These are phyloP conservation scores for Pterocles orientalis DNA, from an alignment of 2,113 vertebrate genomes.

Conservation along the genomic window DNA sequence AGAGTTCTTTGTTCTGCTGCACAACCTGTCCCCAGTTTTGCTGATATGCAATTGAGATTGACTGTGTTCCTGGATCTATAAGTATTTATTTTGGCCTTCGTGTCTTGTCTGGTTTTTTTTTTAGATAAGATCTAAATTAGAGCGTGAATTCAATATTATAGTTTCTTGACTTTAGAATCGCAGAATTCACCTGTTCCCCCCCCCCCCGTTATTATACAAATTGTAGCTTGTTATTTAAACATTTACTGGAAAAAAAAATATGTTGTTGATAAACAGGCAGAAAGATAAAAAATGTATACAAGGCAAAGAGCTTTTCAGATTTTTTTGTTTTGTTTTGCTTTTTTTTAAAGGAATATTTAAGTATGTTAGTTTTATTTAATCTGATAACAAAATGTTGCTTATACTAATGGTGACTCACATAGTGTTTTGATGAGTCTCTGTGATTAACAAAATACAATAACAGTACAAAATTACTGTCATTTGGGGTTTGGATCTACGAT, in stretches of 20 bases:
- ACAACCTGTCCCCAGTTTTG: not conserved
- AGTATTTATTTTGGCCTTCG: not conserved
- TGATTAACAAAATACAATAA: slow-evolving; percentile 51
- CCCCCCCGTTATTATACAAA: not conserved
- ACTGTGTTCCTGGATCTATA: not conserved
- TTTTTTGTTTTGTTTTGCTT: not conserved
- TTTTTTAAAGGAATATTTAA: not conserved
- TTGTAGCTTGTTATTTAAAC: not conserved
- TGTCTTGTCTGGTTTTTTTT: not conserved
- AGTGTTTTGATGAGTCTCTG: slow-evolving; percentile 50
- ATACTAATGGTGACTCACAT: slow-evolving; percentile 29
- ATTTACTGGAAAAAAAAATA: not conserved
- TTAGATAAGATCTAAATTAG: not conserved
- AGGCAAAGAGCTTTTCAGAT: not conserved
- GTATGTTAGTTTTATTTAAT: not conserved
- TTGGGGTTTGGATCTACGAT: slow-evolving; percentile 29
- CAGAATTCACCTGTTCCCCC: not conserved
- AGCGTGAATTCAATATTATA: not conserved
- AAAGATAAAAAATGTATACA: not conserved
- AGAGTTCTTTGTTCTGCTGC: not conserved
- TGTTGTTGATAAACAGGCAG: not conserved
- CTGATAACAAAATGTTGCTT: not conserved
- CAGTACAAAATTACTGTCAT: slow-evolving; percentile 51
- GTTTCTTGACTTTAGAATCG: not conserved
- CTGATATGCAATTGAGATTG: not conserved